These are phyloP conservation scores for Punctoribates punctum DNA, from an alignment of 2,888 invertebrate genomes.

Conservation along the genomic window DNA sequence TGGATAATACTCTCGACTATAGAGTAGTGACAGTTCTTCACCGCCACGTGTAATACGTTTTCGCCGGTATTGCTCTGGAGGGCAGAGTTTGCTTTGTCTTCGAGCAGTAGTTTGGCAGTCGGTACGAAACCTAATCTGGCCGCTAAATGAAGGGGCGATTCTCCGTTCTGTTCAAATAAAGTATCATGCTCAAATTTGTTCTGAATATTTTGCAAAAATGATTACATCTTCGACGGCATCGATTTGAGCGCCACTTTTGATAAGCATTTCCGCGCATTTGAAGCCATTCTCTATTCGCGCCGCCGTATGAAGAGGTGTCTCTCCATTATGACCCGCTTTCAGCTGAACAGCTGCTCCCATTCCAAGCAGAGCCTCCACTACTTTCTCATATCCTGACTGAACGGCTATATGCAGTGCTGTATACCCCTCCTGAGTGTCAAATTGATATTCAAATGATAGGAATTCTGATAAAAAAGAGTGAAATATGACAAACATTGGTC, in stretches of 20 bases:
- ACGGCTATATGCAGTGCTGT: slow-evolving; percentile 97
- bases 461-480: no score
- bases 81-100: slow-evolving; percentile 90
- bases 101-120: slow-evolving; percentile 77
- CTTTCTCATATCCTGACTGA: slow-evolving; percentile 85
- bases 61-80: slow-evolving; percentile 90
- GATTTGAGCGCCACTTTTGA: slow-evolving; percentile 95
- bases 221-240: slow-evolving; percentile 82
- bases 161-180: slow-evolving; percentile 63
- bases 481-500: slow-evolving; percentile 70
- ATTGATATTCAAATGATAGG: neutral
- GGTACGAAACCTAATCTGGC: slow-evolving; percentile 85
- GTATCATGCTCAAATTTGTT: no score
- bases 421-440: slow-evolving; percentile 76
- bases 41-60: slow-evolving; percentile 91
- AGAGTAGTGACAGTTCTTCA: slow-evolving; percentile 67
- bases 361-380: slow-evolving; percentile 90
- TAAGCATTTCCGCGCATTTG: slow-evolving; percentile 89
- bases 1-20: slow-evolving; percentile 80
- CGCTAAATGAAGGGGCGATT: slow-evolving; percentile 95
- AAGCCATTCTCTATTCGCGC: slow-evolving; percentile 86
- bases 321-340: slow-evolving; percentile 67
- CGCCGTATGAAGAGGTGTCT: slow-evolving; percentile 97
- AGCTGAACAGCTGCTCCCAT: slow-evolving; percentile 97
- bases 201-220: neutral